Conservation (phyloP, 2,888 invertebrate genomes). For the Neuroscelio doddi region DNA sequence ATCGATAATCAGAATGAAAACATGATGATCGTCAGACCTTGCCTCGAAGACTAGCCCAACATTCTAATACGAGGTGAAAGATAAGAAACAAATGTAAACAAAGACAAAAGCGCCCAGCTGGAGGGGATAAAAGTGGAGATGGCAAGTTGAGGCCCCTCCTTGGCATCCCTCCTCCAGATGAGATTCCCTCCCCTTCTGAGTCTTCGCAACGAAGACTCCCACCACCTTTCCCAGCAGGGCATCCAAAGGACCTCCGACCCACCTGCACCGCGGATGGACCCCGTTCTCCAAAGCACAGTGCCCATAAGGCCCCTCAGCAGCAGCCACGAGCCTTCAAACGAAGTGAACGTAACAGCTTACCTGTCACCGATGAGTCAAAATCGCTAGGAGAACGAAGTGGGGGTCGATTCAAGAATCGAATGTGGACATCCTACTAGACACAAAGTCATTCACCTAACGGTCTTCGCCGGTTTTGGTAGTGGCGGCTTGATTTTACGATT, state of each 20-base stretch:
- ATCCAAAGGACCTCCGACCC: conserved; percentile 11
- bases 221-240: not conserved
- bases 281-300: conserved; percentile 2
- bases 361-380: conserved; percentile 20
- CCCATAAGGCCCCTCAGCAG: conserved; percentile 13
- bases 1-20: no score
- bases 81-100: no score
- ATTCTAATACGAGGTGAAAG: no score
- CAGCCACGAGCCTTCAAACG: no score
- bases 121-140: conserved; percentile 10
- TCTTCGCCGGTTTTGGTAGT: conserved; percentile 64
- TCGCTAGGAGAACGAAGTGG: conserved; percentile 45
- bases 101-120: no score
- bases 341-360: not conserved
- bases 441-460: conserved; percentile 68
- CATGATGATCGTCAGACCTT: no score
- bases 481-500: no score
- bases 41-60: no score
- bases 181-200: no score
- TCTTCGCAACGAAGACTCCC: not conserved
- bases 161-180: not conserved
- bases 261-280: conserved; percentile 14
- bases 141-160: conserved; percentile 12
- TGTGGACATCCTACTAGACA: conserved; percentile 60
- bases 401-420: conserved; percentile 60